These are phyloP conservation scores for Nemurella pictetii DNA, from an alignment of 2,888 invertebrate genomes.

Conservation along the genomic window DNA sequence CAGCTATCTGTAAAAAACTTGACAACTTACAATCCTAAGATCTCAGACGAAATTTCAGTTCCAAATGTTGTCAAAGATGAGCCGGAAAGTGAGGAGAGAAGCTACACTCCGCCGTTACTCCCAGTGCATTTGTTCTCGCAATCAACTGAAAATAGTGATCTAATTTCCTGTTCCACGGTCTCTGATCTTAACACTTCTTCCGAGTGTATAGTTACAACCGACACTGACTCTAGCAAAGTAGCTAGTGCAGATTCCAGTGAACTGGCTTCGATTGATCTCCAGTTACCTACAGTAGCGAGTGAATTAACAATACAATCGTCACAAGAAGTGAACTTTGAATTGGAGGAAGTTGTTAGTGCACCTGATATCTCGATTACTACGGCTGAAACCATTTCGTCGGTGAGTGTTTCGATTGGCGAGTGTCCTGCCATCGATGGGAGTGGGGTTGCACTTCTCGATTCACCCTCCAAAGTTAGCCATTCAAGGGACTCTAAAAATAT, in stretches of 20 bases:
- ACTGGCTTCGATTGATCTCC: background rate
- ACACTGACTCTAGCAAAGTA: background rate
- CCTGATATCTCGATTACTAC: background rate
- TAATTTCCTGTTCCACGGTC: background rate
- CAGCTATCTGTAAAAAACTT: background rate
- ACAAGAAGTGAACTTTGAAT: background rate
- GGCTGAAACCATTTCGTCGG: background rate
- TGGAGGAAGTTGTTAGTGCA: background rate
- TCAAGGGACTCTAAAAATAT: background rate
- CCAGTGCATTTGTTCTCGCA: background rate
- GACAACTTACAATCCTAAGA: background rate
- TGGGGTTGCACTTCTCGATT: background rate
- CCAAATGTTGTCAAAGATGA: background rate
- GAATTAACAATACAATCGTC: background rate
- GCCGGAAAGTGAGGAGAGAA: constrained; percentile 27
- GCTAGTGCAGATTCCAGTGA: background rate
- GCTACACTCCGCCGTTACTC: constrained; percentile 31
- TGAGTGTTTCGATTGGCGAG: background rate
- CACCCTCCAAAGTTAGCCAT: background rate
- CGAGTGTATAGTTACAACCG: background rate
- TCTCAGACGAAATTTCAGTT: background rate
- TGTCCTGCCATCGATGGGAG: background rate
- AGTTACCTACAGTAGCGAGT: background rate
- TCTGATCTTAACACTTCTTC: background rate
- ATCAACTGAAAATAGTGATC: background rate